Evolutionary conservation across 92 coral and sea anemone species (phyloP).

Genomic region (Umimayanthus chanpuru): DNA sequence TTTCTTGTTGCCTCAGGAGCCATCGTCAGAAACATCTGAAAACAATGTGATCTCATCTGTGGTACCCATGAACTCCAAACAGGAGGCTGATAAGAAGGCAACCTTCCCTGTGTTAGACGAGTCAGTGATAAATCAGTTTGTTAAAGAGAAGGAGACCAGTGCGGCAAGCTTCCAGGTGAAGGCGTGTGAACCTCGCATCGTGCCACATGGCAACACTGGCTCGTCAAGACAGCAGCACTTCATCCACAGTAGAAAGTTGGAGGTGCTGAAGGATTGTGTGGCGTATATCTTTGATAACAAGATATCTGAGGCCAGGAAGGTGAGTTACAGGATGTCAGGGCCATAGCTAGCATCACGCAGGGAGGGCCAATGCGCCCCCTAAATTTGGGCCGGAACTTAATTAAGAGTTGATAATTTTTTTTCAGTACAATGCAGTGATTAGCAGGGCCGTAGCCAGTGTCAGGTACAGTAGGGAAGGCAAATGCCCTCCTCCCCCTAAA

Average conservation of each 20-base stretch:
- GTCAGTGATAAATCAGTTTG: constrained; percentile 66
- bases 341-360: too few relatives aligned
- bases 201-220: constrained; percentile 77
- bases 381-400: too few relatives aligned
- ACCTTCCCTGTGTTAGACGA: constrained; percentile 75
- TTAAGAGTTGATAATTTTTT: too few relatives aligned
- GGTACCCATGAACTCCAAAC: constrained; percentile 34
- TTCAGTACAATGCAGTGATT: too few relatives aligned
- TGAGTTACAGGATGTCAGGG: constrained; percentile 7
- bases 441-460: too few relatives aligned
- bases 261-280: constrained; percentile 97
- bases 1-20: constrained; percentile 62
- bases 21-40: constrained; percentile 72
- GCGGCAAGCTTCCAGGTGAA: constrained; percentile 56
- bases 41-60: constrained; percentile 61
- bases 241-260: constrained; percentile 91
- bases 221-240: constrained; percentile 85
- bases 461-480: too few relatives aligned
- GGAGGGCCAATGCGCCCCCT: too few relatives aligned
- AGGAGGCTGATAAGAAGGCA: constrained; percentile 56
- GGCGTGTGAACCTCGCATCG: constrained; percentile 67
- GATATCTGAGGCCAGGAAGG: constrained; percentile 99
- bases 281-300: constrained; percentile 97
- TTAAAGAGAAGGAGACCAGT: constrained; percentile 69
- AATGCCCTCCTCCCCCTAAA: too few relatives aligned